Evolutionary conservation across 2,797 vertebrate species (phyloP).

Genomic region (Yasuhikotakia modesta): DNA sequence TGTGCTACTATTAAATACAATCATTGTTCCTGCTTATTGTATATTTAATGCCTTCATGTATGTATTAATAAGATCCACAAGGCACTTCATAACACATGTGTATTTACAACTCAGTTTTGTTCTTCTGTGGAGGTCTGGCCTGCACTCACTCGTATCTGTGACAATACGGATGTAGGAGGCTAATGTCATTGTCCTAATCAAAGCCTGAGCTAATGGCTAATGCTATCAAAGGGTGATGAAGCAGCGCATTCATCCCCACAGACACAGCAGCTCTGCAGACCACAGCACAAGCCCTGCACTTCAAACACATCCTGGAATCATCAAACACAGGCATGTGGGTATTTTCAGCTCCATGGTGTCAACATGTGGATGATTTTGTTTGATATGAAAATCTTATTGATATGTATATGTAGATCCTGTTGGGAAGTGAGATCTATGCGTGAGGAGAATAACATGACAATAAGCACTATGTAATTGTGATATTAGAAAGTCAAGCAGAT

Average conservation of each 20-base stretch:
- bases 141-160: slow-evolving; percentile 34
- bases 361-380: slow-evolving; percentile 28
- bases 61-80: slow-evolving; percentile 27
- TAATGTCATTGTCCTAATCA: slow-evolving; percentile 43
- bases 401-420: slow-evolving; percentile 21
- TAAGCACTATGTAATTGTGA: too few relatives aligned
- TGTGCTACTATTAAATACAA: slow-evolving; percentile 8
- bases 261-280: slow-evolving; percentile 32
- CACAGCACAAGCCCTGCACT: slow-evolving; percentile 9
- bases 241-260: slow-evolving; percentile 43
- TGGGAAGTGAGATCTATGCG: slow-evolving; percentile 1
- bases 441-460: background rate
- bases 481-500: too few relatives aligned
- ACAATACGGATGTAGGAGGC: slow-evolving; percentile 31
- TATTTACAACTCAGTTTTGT: background rate
- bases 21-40: slow-evolving; percentile 13
- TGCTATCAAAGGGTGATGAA: slow-evolving; percentile 48
- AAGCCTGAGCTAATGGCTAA: slow-evolving; percentile 43
- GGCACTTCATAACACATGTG: background rate
- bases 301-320: slow-evolving; percentile 35
- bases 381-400: slow-evolving; percentile 37
- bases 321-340: slow-evolving; percentile 31
- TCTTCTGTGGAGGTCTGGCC: slow-evolving; percentile 26
- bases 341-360: slow-evolving; percentile 19
- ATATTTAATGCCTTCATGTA: slow-evolving; percentile 5